Evolutionary conservation across 2,888 invertebrate genomes (phyloP).

Genomic region (Sicus ferrugineus): DNA sequence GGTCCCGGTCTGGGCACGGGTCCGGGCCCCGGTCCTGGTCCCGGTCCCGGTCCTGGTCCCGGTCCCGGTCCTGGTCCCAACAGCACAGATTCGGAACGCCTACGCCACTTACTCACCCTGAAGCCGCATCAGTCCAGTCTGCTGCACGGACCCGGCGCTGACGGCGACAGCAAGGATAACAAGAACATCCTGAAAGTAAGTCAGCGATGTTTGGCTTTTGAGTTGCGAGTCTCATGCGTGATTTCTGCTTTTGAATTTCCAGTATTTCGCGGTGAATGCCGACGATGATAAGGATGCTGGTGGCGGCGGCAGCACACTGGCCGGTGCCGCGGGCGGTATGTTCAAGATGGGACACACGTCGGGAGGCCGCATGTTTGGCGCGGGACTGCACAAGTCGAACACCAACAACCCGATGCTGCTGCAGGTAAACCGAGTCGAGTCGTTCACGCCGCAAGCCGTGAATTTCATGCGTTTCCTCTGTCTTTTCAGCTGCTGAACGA

Average conservation of each 20-base stretch:
- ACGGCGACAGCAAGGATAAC: constrained; percentile 58
- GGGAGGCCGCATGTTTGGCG: constrained; percentile 43
- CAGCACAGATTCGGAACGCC: constrained; percentile 64
- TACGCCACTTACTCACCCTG: constrained; percentile 66
- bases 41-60: constrained; percentile 40
- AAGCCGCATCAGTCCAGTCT: constrained; percentile 54
- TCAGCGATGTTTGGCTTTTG: background rate
- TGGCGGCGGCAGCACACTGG: constrained; percentile 26
- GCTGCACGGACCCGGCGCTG: constrained; percentile 41
- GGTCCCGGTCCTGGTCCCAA: constrained; percentile 67
- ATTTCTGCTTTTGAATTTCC: background rate
- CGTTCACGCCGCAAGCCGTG: background rate
- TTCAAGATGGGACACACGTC: constrained; percentile 51
- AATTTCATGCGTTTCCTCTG: background rate
- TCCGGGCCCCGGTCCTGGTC: too few species aligned
- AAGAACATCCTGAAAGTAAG: constrained; percentile 51
- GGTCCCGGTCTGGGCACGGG: constrained; percentile 45
- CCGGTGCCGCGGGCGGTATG: constrained; percentile 40
- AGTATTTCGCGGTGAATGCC: constrained; percentile 46
- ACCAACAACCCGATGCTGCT: constrained; percentile 72
- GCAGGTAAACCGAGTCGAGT: constrained; percentile 66
- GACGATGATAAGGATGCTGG: constrained; percentile 64
- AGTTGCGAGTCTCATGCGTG: background rate
- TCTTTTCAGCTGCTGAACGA: constrained; percentile 77
- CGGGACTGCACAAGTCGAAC: constrained; percentile 53